phyloP scores from a whole-genome alignment of 2,113 vertebrate genomes.

The Siniperca chuatsi region DNA sequence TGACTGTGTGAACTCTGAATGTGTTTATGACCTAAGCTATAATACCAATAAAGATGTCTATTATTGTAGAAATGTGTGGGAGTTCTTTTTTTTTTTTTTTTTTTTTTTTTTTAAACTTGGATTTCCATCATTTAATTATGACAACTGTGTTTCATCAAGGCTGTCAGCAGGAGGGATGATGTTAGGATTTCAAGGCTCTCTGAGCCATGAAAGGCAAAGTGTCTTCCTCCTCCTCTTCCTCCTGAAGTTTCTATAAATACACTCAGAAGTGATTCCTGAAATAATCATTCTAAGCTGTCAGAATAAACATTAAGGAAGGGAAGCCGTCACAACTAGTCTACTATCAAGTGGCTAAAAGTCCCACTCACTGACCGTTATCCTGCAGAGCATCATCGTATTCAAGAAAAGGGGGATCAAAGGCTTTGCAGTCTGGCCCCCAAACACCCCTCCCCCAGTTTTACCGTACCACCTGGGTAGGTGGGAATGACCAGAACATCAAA shows the following conservation, averaged over 20 bases:
- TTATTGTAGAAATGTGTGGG: slow-evolving; percentile 61
- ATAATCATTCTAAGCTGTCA: slow-evolving; percentile 35
- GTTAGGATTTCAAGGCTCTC: slow-evolving; percentile 1
- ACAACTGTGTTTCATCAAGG: slow-evolving; percentile 33
- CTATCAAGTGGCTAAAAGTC: slow-evolving; percentile 30
- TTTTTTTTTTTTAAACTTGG: not conserved
- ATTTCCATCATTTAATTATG: slow-evolving; percentile 28
- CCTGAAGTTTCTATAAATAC: slow-evolving; percentile 44
- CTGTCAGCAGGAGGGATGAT: slow-evolving; percentile 33
- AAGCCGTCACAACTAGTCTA: slow-evolving; percentile 25
- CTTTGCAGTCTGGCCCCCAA: slow-evolving; percentile 16
- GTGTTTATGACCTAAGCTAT: slow-evolving; percentile 60
- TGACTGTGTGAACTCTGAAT: slow-evolving; percentile 64
- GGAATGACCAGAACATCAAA: not conserved
- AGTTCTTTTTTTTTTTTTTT: not conserved
- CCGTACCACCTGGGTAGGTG: slow-evolving; percentile 60
- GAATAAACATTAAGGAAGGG: slow-evolving; percentile 59
- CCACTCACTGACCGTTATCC: slow-evolving; percentile 42
- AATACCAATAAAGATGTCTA: slow-evolving; percentile 73
- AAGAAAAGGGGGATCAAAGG: slow-evolving; percentile 55
- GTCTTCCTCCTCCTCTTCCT: not conserved
- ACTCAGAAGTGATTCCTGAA: slow-evolving; percentile 32
- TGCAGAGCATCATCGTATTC: slow-evolving; percentile 32
- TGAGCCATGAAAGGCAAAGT: slow-evolving; percentile 17
- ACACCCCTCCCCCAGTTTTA: slow-evolving; percentile 37